Conservation (phyloP, 2,888 invertebrate species). For the Cheilosia pagana region DNA sequence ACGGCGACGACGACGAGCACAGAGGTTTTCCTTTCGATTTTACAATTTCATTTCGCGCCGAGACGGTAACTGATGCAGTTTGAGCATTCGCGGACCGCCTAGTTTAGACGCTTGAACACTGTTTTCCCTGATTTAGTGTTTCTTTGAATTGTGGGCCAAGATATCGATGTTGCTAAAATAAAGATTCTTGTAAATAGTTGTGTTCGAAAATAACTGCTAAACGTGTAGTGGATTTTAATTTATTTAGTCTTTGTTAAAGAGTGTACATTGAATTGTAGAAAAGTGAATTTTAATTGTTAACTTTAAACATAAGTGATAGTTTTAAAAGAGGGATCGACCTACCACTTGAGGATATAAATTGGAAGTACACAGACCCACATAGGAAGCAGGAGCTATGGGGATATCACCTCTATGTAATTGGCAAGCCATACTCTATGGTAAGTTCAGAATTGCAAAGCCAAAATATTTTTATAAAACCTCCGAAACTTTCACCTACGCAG, state of each 20-base stretch:
- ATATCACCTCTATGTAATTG: constrained; percentile 23
- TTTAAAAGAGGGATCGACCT: background rate
- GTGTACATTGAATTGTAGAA: constrained; percentile 10
- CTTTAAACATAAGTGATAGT: constrained; percentile 8
- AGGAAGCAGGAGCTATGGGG: constrained; percentile 34
- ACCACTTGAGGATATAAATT: constrained; percentile 1
- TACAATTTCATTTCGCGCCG: constrained; percentile 83
- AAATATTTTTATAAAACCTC: too few species aligned
- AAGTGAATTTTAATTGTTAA: constrained; percentile 18
- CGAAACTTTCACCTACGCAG: too few species aligned
- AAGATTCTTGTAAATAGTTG: constrained; percentile 15
- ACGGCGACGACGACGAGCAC: constrained; percentile 64
- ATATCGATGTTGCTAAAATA: background rate
- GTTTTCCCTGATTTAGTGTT: background rate
- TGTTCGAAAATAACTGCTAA: background rate
- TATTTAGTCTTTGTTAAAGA: constrained; percentile 7
- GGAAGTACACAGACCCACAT: background rate
- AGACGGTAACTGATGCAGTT: constrained; percentile 82
- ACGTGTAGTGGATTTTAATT: background rate
- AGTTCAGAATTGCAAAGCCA: too few species aligned
- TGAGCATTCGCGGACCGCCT: constrained; percentile 81
- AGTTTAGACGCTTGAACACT: constrained; percentile 51
- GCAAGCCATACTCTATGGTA: constrained; percentile 41
- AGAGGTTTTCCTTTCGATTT: constrained; percentile 83
- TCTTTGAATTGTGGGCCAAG: too few species aligned